Evolutionary conservation across 2,888 invertebrate species (phyloP).

Genomic region (Zele albiditarsus): DNA sequence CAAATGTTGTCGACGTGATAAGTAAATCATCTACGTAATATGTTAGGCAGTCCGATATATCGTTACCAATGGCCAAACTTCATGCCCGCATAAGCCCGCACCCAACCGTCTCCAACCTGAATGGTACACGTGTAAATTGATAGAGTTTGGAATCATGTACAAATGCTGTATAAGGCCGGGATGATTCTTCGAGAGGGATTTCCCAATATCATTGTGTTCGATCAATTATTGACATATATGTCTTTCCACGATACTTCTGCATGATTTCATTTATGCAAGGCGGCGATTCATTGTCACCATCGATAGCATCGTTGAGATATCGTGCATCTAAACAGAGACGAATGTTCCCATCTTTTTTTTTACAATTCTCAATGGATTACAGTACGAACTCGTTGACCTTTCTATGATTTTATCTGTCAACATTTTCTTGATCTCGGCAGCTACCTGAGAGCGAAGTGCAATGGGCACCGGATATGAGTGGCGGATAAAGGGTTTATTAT

Average conservation of each 20-base stretch:
- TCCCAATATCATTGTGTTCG: conserved; percentile 40
- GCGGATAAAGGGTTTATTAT: conserved; percentile 15
- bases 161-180: conserved; percentile 50
- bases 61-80: conserved; percentile 51
- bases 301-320: conserved; percentile 18
- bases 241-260: conserved; percentile 38
- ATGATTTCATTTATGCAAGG: conserved; percentile 36
- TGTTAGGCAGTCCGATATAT: conserved; percentile 52
- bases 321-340: conserved; percentile 38
- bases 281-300: conserved; percentile 25
- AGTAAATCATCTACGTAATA: conserved; percentile 62
- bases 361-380: conserved; percentile 36
- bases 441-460: conserved; percentile 15
- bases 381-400: conserved; percentile 33
- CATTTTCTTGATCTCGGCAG: conserved; percentile 29
- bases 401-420: conserved; percentile 24
- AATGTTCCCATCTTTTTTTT: conserved; percentile 31
- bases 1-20: conserved; percentile 52
- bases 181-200: conserved; percentile 15
- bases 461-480: conserved; percentile 35
- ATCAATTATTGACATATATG: conserved; percentile 21
- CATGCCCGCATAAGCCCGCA: conserved; percentile 49
- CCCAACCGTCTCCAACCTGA: conserved; percentile 56
- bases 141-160: conserved; percentile 50
- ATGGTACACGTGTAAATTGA: conserved; percentile 58